Conservation (phyloP, 2,888 invertebrate species). For the Sympetrum striolatum region DNA sequence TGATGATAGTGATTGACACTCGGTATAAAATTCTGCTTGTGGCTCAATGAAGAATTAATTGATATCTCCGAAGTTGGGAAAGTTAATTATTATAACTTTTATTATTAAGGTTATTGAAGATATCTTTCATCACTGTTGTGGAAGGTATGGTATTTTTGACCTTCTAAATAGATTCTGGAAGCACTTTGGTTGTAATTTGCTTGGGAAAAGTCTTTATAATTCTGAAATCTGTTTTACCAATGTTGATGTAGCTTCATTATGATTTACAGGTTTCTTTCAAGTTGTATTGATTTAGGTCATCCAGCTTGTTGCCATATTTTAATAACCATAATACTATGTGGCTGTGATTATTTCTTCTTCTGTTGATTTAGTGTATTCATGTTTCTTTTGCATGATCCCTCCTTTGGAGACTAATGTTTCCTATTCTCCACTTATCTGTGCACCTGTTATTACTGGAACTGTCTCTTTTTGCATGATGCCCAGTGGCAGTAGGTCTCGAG, state of each 20-base stretch:
- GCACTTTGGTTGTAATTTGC: not conserved
- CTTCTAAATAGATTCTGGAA: not conserved
- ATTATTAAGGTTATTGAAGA: no score
- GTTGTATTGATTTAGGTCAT: not conserved
- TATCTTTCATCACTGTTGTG: not conserved
- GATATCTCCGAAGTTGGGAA: no score
- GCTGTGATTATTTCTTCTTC: slow-evolving; percentile 7
- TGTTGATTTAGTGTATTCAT: slow-evolving; percentile 1
- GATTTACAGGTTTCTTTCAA: not conserved
- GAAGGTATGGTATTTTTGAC: not conserved
- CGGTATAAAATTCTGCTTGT: no score
- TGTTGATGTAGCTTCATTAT: not conserved
- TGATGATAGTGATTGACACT: no score
- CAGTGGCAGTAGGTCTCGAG: slow-evolving; percentile 62
- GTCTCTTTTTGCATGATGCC: slow-evolving; percentile 48
- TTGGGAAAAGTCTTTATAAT: not conserved
- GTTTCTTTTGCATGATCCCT: slow-evolving; percentile 1
- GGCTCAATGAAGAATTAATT: no score
- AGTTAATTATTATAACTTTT: no score
- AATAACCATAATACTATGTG: not conserved
- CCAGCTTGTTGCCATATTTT: not conserved
- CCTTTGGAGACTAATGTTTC: slow-evolving; percentile 5
- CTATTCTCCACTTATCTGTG: slow-evolving; percentile 28
- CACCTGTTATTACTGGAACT: slow-evolving; percentile 19
- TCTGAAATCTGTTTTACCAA: not conserved